phyloP scores from a whole-genome alignment of 2,888 invertebrate species.

The Phyto melanocephala region DNA sequence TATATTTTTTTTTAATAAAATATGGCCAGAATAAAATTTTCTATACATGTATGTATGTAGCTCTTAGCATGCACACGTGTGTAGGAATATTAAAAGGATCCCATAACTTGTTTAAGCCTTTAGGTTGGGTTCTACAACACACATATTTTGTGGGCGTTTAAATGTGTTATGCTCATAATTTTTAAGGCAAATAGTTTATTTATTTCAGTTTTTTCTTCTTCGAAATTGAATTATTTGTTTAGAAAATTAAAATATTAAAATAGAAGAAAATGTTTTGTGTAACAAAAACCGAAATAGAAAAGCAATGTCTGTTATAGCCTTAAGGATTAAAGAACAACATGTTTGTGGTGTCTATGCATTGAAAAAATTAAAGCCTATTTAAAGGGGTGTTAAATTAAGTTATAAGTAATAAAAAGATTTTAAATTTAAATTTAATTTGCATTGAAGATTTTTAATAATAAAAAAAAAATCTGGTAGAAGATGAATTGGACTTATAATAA shows the following conservation, averaged over 20 bases:
- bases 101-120: background rate
- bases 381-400: slow-evolving; percentile 13
- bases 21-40: background rate
- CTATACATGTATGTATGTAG: no score
- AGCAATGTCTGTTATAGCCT: background rate
- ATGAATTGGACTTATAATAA: no score
- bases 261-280: background rate
- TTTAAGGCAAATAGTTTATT: slow-evolving; percentile 39
- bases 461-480: background rate
- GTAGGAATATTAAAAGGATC: background rate
- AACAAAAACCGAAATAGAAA: background rate
- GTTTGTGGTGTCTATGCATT: background rate
- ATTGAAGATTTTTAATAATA: background rate
- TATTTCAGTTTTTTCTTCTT: background rate
- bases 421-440: background rate
- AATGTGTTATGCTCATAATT: slow-evolving; percentile 36
- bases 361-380: background rate
- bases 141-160: slow-evolving; percentile 27
- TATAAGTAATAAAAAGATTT: background rate
- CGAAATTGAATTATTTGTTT: slow-evolving; percentile 43
- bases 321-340: background rate
- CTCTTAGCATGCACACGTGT: background rate
- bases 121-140: background rate
- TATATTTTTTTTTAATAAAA: background rate
- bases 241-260: slow-evolving; percentile 37